These are phyloP conservation scores for Neogobius melanostomus DNA, from an alignment of 2,113 vertebrate genomes.

Conservation along the genomic window DNA sequence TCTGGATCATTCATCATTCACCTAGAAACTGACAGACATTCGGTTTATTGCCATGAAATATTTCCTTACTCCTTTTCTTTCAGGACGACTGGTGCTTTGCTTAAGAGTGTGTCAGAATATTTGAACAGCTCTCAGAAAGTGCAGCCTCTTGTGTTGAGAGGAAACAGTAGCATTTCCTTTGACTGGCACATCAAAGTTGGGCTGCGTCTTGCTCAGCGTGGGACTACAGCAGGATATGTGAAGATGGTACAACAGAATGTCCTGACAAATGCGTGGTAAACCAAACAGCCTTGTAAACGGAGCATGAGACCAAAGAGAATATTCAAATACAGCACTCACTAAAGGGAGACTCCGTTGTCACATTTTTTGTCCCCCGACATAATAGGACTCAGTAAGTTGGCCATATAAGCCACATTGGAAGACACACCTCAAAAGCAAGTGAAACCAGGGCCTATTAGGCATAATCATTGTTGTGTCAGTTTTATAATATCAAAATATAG, in stretches of 20 bases:
- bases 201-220: constrained; percentile 30
- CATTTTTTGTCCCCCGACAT: not conserved
- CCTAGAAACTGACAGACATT: not conserved
- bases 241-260: not conserved
- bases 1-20: not conserved
- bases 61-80: not conserved
- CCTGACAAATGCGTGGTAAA: not conserved
- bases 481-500: no score
- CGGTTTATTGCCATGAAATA: not conserved
- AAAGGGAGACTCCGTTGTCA: not conserved
- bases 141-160: constrained; percentile 14
- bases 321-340: not conserved
- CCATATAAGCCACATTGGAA: no score
- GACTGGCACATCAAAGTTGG: constrained; percentile 47
- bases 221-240: constrained; percentile 1
- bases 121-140: constrained; percentile 32
- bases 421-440: no score
- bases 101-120: constrained; percentile 38
- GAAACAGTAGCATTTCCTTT: constrained; percentile 30
- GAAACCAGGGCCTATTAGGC: no score
- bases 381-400: no score
- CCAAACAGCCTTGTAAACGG: not conserved
- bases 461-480: no score
- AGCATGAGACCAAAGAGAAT: not conserved
- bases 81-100: not conserved